Percentiles rank a stretch among this genome's conserved stretches.
These are phyloP conservation scores for Drosophila nannoptera DNA, from an alignment of 1,140 invertebrate species.

Conservation along the genomic window DNA sequence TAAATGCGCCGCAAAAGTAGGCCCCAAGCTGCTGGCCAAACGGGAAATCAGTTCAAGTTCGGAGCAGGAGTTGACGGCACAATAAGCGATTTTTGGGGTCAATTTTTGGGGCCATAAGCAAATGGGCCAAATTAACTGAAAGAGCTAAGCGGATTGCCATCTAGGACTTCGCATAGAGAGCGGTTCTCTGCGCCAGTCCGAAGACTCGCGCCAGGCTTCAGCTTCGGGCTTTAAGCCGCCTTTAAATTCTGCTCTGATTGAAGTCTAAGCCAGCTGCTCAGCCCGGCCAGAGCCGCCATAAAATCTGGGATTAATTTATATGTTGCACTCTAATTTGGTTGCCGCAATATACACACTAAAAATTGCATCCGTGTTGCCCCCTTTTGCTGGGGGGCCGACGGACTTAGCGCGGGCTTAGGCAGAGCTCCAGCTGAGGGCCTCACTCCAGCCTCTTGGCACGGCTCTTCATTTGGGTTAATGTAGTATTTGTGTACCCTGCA, in stretches of 20 bases:
- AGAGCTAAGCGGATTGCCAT: not conserved
- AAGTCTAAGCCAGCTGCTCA: not conserved
- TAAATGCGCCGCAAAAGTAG: constrained; percentile 48
- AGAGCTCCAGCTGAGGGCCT: constrained; percentile 19
- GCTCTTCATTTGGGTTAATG: constrained; percentile 76
- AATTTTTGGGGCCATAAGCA: not conserved
- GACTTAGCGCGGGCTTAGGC: constrained; percentile 22
- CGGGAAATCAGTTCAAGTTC: constrained; percentile 56
- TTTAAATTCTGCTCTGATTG: no score
- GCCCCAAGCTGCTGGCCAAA: constrained; percentile 2
- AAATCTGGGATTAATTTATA: not conserved
- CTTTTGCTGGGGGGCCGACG: constrained; percentile 30
- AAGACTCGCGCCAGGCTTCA: not conserved
- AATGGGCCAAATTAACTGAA: not conserved
- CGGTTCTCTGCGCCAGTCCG: not conserved
- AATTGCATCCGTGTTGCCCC: not conserved
- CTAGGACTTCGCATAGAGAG: not conserved
- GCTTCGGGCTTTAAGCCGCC: no score
- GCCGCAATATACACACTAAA: not conserved
- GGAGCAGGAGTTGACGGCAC: constrained; percentile 1
- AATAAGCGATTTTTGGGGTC: constrained; percentile 1
- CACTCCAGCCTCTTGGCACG: constrained; percentile 72
- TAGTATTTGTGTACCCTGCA: constrained; percentile 67
- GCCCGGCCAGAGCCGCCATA: not conserved
- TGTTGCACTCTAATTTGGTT: not conserved